Base-by-base conservation (phyloP, 1,140 invertebrate species). In the Sitophilus oryzae region DNA sequence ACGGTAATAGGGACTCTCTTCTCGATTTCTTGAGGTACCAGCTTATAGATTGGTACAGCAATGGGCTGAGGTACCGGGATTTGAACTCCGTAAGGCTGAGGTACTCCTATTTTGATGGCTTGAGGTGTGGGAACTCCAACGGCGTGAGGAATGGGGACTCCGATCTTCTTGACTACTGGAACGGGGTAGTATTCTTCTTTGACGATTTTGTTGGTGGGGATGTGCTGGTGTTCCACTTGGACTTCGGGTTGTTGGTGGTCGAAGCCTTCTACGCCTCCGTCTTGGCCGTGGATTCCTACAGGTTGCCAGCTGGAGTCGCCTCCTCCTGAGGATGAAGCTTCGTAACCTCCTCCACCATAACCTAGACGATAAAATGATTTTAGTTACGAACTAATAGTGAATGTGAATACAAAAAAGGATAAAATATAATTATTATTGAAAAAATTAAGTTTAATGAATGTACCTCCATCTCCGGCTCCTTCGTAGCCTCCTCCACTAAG, bases 1-100 rank as follows among this genome's bases (percentile, higher is more conserved):
- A 88, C 82, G 0, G 82, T 77, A 62, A 86, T 87, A 0, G 85
- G 85, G 38, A 86, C 82, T 18, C 79, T 82, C 62, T 83, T 85
- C 64, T 88, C 85, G n/a, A 86, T 80, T 77, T 76, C 60, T 75
- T 77, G 60, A 16, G 68, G 68, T 16, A 78, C 74, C 49, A 82
- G 77, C 71, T 87, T 87, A 52, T 86, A 82, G 20, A 87, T 79
- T 22, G 85, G 85, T 0, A 87, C 77, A 14, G 86, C 79, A 41
- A 87, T 83, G 41, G 83, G 82, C 69, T 86, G 82, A 22, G 85
- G 82, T 21, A 87, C 79, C 2, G 80, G 78, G 2, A 87, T 77
- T 56, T 84, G 80, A 5, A 84, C 82, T 10, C 84, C 81, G 66
- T 86, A 85, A 2, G 85, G 85, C 48, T 88, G 83, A 0, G 84